Evolutionary conservation across 2,797 vertebrate genomes (phyloP).

Genomic region (Artibeus jamaicensis): DNA sequence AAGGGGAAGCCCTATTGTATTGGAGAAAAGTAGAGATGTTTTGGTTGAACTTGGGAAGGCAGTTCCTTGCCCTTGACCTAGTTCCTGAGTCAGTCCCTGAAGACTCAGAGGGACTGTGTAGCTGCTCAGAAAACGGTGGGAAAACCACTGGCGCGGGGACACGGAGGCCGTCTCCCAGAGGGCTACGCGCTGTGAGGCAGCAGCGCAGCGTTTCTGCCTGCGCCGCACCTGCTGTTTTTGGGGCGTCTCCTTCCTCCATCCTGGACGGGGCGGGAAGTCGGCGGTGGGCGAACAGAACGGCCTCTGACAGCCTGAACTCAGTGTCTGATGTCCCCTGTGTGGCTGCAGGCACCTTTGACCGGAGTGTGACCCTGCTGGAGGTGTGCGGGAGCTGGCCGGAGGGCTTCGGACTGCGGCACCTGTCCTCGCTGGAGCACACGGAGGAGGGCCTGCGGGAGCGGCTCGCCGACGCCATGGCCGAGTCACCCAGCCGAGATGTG

Average conservation of each 20-base stretch:
- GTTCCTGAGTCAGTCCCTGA: not conserved
- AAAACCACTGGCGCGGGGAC: not conserved
- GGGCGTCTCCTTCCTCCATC: not conserved
- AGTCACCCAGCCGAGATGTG: slow-evolving; percentile 94
- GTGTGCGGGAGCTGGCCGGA: slow-evolving; percentile 99
- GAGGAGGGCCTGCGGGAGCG: slow-evolving; percentile 97
- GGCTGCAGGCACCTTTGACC: slow-evolving; percentile 92
- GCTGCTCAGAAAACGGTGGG: not conserved
- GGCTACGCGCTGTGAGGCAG: not conserved
- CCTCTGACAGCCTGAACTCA: not conserved
- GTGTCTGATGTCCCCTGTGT: slow-evolving; percentile 19
- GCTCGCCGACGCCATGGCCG: slow-evolving; percentile 97
- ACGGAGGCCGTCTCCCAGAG: not conserved
- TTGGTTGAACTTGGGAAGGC: not conserved
- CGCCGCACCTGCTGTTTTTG: rapidly evolving
- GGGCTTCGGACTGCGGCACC: slow-evolving; percentile 93
- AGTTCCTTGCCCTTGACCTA: not conserved
- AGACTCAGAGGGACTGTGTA: not conserved
- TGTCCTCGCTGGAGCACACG: slow-evolving; percentile 90
- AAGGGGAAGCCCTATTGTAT: not conserved
- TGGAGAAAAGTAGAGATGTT: not conserved
- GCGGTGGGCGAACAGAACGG: not conserved
- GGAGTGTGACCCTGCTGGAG: slow-evolving; percentile 96
- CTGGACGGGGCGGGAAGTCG: rapidly evolving
- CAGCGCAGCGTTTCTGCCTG: rapidly evolving